These are phyloP conservation scores for Orthonevra nobilis DNA, from an alignment of 2,888 invertebrate species.

Conservation along the genomic window DNA sequence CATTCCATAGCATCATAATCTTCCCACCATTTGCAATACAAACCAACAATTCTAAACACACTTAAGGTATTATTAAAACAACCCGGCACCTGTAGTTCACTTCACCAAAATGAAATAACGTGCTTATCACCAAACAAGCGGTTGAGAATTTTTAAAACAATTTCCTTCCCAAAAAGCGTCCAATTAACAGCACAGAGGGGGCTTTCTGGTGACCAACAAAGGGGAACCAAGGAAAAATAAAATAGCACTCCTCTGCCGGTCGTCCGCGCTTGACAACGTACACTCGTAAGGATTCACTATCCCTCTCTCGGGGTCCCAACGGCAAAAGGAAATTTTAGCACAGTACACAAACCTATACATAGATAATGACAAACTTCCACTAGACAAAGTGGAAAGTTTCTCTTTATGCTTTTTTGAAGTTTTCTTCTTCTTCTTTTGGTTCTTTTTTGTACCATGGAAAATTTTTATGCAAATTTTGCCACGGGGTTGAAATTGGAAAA, in stretches of 20 bases:
- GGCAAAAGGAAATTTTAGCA: constrained; percentile 7
- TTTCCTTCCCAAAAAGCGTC: constrained; percentile 12
- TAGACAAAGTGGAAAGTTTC: constrained; percentile 46
- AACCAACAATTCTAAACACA: too few relatives aligned
- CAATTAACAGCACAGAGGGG: constrained; percentile 24
- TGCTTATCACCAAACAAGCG: constrained; percentile 24
- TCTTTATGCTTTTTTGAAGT: too few relatives aligned
- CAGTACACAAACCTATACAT: constrained; percentile 23
- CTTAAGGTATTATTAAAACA: constrained; percentile 14
- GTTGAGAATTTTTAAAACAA: constrained; percentile 23
- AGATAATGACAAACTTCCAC: constrained; percentile 45
- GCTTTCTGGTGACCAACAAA: constrained; percentile 6
- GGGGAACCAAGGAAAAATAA: too few relatives aligned
- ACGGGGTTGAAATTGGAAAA: constrained; percentile 48
- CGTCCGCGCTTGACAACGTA: not conserved
- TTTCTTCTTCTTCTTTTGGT: too few relatives aligned
- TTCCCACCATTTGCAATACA: too few relatives aligned
- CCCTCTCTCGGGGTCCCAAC: not conserved
- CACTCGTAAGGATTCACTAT: not conserved
- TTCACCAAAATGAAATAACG: not conserved
- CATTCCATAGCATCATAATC: too few relatives aligned
- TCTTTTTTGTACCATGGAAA: constrained; percentile 9
- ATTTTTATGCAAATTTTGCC: constrained; percentile 52
- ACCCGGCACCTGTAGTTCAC: constrained; percentile 21
- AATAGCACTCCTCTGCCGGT: too few relatives aligned